phyloP scores from a whole-genome alignment of 2,113 vertebrate genomes.

The Meriones unguiculatus region DNA sequence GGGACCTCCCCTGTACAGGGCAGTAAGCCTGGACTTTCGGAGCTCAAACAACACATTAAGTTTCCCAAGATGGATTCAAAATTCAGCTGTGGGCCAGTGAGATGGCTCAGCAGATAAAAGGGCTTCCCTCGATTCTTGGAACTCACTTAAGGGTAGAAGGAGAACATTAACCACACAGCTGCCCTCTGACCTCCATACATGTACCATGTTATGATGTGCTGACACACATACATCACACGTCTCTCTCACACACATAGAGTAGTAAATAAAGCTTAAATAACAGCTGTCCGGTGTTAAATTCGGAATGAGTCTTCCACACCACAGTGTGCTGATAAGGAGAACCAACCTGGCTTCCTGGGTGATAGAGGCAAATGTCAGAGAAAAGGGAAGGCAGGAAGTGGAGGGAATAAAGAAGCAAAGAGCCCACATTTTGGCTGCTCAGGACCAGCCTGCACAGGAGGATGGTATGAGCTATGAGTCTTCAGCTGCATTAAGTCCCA shows the following conservation, averaged over 20 bases:
- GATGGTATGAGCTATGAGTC: neutral
- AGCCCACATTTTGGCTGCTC: neutral
- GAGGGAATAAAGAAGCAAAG: no score
- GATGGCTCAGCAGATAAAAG: neutral
- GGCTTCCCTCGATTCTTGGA: neutral
- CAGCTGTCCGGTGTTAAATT: neutral
- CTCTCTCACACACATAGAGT: neutral
- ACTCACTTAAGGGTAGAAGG: neutral
- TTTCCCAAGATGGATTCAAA: neutral
- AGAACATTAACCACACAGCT: neutral
- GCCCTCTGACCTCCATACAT: neutral
- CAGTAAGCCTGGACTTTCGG: neutral
- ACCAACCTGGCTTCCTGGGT: neutral
- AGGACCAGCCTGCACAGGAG: neutral
- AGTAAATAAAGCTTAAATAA: no score
- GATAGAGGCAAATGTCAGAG: neutral
- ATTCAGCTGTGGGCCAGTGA: neutral
- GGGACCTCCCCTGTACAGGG: neutral
- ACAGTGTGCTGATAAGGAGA: neutral
- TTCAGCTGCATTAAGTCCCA: neutral
- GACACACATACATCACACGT: neutral
- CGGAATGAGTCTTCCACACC: neutral
- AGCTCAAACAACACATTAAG: neutral
- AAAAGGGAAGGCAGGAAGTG: rapidly evolving
- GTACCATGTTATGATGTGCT: neutral